phyloP scores from a whole-genome alignment of 2,797 vertebrate species.

The Rhodeus uyekii region DNA sequence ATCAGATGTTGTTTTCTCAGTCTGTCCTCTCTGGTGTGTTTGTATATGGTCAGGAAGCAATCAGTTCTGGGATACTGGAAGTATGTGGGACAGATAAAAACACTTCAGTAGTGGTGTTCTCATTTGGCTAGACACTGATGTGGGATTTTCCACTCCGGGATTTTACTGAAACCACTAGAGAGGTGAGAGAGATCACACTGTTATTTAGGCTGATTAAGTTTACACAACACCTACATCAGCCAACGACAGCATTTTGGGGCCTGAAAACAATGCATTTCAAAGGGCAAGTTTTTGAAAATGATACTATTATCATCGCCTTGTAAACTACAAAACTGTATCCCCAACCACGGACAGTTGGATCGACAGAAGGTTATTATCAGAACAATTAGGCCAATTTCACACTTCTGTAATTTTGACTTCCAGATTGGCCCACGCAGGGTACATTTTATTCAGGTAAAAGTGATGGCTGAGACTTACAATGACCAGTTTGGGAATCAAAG shows the following conservation, averaged over 20 bases:
- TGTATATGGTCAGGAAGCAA: conserved; percentile 19
- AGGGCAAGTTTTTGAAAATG: neutral
- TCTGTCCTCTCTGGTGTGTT: conserved; percentile 23
- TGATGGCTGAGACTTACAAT: neutral
- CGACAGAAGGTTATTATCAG: neutral
- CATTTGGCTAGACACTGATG: conserved; percentile 33
- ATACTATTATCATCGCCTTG: neutral
- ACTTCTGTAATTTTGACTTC: too few species aligned
- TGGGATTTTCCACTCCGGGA: conserved; percentile 41
- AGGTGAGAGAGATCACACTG: neutral
- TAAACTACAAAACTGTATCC: neutral
- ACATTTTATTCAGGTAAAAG: too few species aligned
- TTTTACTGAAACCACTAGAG: conserved; percentile 30
- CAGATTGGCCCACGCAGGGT: too few species aligned
- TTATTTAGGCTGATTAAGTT: neutral
- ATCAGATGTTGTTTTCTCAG: conserved; percentile 12
- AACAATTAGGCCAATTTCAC: too few species aligned
- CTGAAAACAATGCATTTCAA: neutral
- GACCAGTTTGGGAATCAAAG: neutral
- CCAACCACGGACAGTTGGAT: neutral
- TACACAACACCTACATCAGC: too few species aligned
- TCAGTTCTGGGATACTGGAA: conserved; percentile 46
- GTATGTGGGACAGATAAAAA: conserved; percentile 55
- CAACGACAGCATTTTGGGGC: neutral
- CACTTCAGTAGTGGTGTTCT: conserved; percentile 47